These are phyloP conservation scores for Idaea biselata DNA, from an alignment of 2,888 invertebrate species.

Conservation along the genomic window DNA sequence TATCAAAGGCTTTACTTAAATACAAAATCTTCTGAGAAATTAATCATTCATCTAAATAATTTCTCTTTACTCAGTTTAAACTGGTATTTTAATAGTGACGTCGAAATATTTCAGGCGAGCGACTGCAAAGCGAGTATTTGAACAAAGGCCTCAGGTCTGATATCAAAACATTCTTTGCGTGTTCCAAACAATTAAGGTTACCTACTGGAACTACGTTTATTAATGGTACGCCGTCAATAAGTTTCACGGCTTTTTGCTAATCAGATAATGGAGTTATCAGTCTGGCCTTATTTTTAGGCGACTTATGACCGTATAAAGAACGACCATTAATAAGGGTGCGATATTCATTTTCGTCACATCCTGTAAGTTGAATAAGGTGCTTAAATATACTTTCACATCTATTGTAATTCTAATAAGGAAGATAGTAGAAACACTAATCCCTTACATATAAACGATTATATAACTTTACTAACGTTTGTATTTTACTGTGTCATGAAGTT, in stretches of 20 bases:
- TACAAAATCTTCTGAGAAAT: background rate
- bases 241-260: slow-evolving; percentile 36
- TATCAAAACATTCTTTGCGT: slow-evolving; percentile 26
- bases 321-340: background rate
- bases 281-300: slow-evolving; percentile 38
- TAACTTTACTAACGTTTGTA: too few relatives aligned
- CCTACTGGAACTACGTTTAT: slow-evolving; percentile 21
- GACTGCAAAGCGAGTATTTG: background rate
- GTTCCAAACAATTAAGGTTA: slow-evolving; percentile 33
- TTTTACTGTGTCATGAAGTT: too few relatives aligned
- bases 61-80: background rate
- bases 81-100: background rate
- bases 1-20: background rate
- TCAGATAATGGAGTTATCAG: slow-evolving; percentile 47
- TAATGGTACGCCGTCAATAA: slow-evolving; percentile 36
- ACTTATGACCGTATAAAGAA: slow-evolving; percentile 10
- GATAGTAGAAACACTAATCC: background rate
- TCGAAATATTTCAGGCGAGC: slow-evolving; percentile 4
- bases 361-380: background rate
- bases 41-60: background rate
- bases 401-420: background rate
- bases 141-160: background rate
- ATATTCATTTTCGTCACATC: background rate
- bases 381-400: background rate
- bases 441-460: too few relatives aligned